Evolutionary conservation across 1,140 invertebrate species (phyloP).

Genomic region (Dryas iulia): DNA sequence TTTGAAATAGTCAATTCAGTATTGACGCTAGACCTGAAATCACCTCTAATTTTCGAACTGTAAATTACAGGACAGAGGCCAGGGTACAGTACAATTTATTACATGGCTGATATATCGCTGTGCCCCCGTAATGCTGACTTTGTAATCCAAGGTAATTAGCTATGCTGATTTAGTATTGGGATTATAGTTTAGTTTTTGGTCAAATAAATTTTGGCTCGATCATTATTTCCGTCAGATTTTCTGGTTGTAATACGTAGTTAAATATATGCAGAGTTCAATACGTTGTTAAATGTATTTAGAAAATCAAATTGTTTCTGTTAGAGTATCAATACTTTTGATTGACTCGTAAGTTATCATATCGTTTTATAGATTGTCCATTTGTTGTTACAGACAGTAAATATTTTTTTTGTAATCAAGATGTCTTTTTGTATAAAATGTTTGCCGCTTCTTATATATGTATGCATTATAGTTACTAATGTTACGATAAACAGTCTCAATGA

Average conservation of each 20-base stretch:
- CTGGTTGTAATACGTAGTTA: background rate
- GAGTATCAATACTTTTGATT: too few relatives aligned
- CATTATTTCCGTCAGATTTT: background rate
- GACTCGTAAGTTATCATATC: too few relatives aligned
- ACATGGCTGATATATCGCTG: constrained; percentile 32
- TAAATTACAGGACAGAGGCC: constrained; percentile 33
- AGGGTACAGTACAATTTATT: constrained; percentile 36
- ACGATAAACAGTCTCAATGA: too few relatives aligned
- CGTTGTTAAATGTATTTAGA: too few relatives aligned
- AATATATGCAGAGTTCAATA: too few relatives aligned
- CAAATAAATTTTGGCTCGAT: background rate
- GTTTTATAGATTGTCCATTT: too few relatives aligned
- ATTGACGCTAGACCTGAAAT: background rate
- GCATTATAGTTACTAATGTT: too few relatives aligned
- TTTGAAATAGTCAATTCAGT: background rate
- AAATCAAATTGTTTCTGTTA: too few relatives aligned
- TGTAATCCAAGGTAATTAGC: constrained; percentile 36
- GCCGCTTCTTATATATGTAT: too few relatives aligned
- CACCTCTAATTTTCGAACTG: constrained; percentile 34
- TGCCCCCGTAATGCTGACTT: constrained; percentile 31
- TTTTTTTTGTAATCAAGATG: too few relatives aligned
- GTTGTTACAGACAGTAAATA: too few relatives aligned
- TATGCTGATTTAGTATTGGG: constrained; percentile 26
- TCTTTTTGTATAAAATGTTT: too few relatives aligned
- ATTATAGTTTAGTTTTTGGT: constrained; percentile 25